Percentiles rank a stretch among this genome's conserved stretches.
Evolutionary conservation across 2,888 invertebrate species (phyloP).

Genomic region (Merodon equestris): DNA sequence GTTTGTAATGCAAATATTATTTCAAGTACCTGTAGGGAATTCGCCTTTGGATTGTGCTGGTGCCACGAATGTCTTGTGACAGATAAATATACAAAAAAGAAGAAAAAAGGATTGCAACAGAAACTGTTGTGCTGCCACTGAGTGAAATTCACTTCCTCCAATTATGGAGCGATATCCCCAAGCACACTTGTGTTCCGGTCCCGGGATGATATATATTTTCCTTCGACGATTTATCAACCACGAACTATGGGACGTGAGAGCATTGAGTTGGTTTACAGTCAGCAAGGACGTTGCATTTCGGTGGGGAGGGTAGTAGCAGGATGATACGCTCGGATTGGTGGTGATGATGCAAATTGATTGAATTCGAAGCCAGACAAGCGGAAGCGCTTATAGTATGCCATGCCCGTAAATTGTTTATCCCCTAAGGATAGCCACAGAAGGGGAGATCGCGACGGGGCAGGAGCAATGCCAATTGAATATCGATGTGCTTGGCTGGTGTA

Average conservation of each 20-base stretch:
- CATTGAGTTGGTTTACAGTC: too few relatives aligned
- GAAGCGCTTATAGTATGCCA: slow-evolving; percentile 47
- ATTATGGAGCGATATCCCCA: slow-evolving; percentile 13
- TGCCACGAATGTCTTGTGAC: slow-evolving; percentile 13
- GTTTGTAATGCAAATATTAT: slow-evolving; percentile 57
- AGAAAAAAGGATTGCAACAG: neutral
- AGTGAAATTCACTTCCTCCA: slow-evolving; percentile 9
- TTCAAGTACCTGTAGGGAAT: slow-evolving; percentile 51
- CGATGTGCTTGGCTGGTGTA: too few relatives aligned
- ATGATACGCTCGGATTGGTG: neutral
- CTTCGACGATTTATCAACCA: slow-evolving; percentile 10
- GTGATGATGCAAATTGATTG: slow-evolving; percentile 50
- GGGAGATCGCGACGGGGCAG: too few relatives aligned
- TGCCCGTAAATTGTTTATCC: slow-evolving; percentile 44
- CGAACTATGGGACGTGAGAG: neutral
- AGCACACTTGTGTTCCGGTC: slow-evolving; percentile 18
- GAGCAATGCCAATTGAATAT: too few relatives aligned
- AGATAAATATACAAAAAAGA: slow-evolving; percentile 12
- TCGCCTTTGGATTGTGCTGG: slow-evolving; percentile 33
- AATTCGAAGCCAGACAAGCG: slow-evolving; percentile 53
- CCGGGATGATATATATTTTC: slow-evolving; percentile 30
- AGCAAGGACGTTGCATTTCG: too few relatives aligned
- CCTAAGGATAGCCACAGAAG: neutral
- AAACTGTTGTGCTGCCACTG: neutral
- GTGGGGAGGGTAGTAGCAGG: too few relatives aligned